Percentiles rank a stretch among this genome's conserved stretches.
Conservation (phyloP, 1,140 invertebrate species). For the Drosophila setifemur region DNA sequence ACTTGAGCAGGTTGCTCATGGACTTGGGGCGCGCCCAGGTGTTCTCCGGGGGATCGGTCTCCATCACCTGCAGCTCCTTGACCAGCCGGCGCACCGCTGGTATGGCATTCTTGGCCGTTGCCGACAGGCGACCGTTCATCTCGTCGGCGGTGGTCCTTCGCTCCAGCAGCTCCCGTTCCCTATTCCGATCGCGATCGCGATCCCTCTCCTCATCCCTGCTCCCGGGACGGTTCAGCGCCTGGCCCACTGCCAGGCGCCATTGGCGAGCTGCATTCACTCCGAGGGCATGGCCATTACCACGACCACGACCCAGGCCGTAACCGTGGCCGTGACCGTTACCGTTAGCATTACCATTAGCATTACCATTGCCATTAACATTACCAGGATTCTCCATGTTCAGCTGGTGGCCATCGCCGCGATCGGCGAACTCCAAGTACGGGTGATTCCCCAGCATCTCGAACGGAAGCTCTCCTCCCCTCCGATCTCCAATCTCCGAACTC, state of each 20-base stretch:
- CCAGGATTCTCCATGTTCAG: background rate
- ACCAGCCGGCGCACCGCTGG: constrained; percentile 10
- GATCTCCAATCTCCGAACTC: too few relatives aligned
- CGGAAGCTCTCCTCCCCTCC: background rate
- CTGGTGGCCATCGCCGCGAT: constrained; percentile 10
- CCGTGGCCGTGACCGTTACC: background rate
- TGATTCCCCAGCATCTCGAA: background rate
- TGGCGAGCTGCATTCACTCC: background rate
- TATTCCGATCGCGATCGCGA: background rate
- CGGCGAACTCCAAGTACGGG: constrained; percentile 1
- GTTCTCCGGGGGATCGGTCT: constrained; percentile 14
- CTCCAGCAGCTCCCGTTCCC: background rate
- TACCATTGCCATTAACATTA: too few relatives aligned
- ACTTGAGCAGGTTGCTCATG: constrained; percentile 16
- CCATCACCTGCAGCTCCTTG: constrained; percentile 14
- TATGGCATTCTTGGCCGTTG: constrained; percentile 1
- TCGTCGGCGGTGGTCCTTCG: background rate
- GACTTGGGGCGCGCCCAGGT: constrained; percentile 23
- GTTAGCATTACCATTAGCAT: background rate
- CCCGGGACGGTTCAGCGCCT: background rate
- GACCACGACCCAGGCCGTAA: background rate
- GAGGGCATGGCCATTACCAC: too few relatives aligned
- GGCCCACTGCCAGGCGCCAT: background rate
- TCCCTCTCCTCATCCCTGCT: too few relatives aligned
- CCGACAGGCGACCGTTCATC: background rate